phyloP scores from a whole-genome alignment of 2,113 vertebrate species.

The Apteryx owenii region DNA sequence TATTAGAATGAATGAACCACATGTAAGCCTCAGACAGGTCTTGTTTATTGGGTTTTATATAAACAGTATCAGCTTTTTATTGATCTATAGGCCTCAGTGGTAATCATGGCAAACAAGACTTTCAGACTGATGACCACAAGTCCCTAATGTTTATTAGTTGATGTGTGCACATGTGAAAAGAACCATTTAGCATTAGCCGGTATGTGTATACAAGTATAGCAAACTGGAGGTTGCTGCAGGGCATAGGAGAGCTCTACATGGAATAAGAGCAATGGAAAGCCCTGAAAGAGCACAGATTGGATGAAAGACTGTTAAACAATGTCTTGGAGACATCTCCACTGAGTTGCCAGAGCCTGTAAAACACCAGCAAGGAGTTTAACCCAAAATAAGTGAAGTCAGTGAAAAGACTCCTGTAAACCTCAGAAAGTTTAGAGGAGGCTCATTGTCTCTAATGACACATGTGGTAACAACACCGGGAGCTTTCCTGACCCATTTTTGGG shows the following conservation, averaged over 20 bases:
- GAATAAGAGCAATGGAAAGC: not conserved
- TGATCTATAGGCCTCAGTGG: slow-evolving; percentile 44
- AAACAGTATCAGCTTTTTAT: slow-evolving; percentile 62
- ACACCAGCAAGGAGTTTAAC: not conserved
- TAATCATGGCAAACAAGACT: slow-evolving; percentile 48
- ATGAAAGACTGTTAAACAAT: slow-evolving; percentile 7
- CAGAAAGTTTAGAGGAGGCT: not conserved
- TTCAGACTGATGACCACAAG: slow-evolving; percentile 29
- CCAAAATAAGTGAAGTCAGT: not conserved
- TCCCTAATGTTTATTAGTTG: slow-evolving; percentile 1
- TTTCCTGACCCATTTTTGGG: not conserved
- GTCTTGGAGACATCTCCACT: not conserved
- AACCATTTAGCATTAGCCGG: not conserved
- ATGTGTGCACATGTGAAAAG: slow-evolving; percentile 16
- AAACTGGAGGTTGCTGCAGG: slow-evolving; percentile 31
- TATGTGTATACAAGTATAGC: not conserved
- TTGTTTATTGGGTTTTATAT: slow-evolving; percentile 60
- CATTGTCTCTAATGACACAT: not conserved
- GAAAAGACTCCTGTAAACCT: not conserved
- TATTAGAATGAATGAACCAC: slow-evolving; percentile 68
- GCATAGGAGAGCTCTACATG: not conserved
- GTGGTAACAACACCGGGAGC: not conserved
- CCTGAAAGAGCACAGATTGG: slow-evolving; percentile 33
- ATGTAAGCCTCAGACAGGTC: slow-evolving; percentile 47
- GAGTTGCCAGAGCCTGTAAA: not conserved